phyloP scores from a whole-genome alignment of 2,888 invertebrate genomes.

The Phaedon cochleariae region DNA sequence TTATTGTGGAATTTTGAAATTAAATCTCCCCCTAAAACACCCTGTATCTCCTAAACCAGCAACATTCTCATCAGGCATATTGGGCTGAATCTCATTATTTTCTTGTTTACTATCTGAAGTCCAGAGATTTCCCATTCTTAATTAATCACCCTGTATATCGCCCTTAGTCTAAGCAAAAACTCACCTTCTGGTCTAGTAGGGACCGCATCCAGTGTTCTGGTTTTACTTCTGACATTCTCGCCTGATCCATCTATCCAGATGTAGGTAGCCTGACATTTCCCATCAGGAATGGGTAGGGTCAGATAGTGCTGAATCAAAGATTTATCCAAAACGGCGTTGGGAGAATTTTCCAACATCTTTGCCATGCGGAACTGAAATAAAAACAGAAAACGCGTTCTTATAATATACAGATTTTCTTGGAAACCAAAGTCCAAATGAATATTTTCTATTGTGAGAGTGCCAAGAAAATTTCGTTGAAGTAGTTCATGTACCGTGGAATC shows the following conservation, averaged over 20 bases:
- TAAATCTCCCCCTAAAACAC: too few relatives aligned
- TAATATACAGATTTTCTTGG: background rate
- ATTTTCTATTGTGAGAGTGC: background rate
- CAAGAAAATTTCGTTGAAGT: background rate
- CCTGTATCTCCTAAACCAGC: too few relatives aligned
- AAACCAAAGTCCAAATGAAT: background rate
- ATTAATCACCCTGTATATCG: too few relatives aligned
- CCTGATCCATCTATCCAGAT: slow-evolving; percentile 96
- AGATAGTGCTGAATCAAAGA: slow-evolving; percentile 76
- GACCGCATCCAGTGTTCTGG: slow-evolving; percentile 84
- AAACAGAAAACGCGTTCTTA: slow-evolving; percentile 5
- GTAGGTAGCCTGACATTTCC: slow-evolving; percentile 85
- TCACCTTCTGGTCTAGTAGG: slow-evolving; percentile 80
- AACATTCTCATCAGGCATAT: too few relatives aligned
- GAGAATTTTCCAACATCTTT: slow-evolving; percentile 73
- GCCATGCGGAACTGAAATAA: slow-evolving; percentile 28
- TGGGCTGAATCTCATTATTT: too few relatives aligned
- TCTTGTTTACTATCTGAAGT: too few relatives aligned
- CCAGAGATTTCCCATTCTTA: too few relatives aligned
- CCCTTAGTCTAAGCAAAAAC: too few relatives aligned
- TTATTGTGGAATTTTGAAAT: too few relatives aligned
- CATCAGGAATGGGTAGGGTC: slow-evolving; percentile 79
- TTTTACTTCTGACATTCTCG: slow-evolving; percentile 87
- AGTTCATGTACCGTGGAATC: too few relatives aligned
- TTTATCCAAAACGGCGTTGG: slow-evolving; percentile 85